Conservation (phyloP, 2,797 vertebrate genomes). For the Sebastes aleutianus region DNA sequence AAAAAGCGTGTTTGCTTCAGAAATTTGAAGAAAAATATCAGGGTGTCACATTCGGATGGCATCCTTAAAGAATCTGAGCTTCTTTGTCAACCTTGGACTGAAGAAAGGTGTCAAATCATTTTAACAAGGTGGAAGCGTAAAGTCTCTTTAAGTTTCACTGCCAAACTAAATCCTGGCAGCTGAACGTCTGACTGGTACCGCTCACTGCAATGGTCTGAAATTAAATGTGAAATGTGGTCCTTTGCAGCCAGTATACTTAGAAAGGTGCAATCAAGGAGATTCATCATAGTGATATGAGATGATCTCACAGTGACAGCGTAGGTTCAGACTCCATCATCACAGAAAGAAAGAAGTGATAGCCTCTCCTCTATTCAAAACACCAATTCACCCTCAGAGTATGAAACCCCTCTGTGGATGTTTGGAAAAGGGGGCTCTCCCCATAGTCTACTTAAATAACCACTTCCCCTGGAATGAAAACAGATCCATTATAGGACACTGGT, state of each 20-base stretch:
- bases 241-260: background rate
- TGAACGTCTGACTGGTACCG: constrained; percentile 19
- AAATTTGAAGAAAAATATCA: constrained; percentile 66
- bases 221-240: constrained; percentile 4
- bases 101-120: constrained; percentile 59
- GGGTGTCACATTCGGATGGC: constrained; percentile 57
- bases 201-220: constrained; percentile 13
- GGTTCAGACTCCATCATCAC: background rate
- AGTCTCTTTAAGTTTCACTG: constrained; percentile 44
- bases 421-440: constrained; percentile 59
- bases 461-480: constrained; percentile 78
- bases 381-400: constrained; percentile 56
- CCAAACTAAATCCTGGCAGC: constrained; percentile 59
- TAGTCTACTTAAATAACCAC: constrained; percentile 77
- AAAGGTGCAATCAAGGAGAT: background rate
- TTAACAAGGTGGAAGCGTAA: constrained; percentile 58
- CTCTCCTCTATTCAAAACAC: constrained; percentile 68
- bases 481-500: constrained; percentile 68
- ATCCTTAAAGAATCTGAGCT: constrained; percentile 61
- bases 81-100: constrained; percentile 65
- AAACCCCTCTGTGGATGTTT: constrained; percentile 66
- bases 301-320: background rate
- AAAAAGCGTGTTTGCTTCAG: constrained; percentile 59
- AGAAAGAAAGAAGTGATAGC: constrained; percentile 11
- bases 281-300: background rate